Conservation (phyloP, 2,113 vertebrate species). For the Furnarius figulus region DNA sequence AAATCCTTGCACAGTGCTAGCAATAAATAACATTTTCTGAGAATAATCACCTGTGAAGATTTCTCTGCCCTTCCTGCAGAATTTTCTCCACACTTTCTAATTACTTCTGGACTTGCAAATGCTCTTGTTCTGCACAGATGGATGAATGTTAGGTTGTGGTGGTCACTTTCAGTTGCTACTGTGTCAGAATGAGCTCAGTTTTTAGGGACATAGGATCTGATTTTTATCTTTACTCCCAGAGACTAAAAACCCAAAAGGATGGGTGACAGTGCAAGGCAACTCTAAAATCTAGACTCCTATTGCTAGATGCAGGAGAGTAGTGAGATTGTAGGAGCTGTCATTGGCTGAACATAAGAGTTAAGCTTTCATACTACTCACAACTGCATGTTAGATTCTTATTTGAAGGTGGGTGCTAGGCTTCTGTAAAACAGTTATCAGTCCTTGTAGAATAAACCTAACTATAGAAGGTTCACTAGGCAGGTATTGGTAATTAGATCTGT, state of each 20-base stretch:
- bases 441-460: not conserved
- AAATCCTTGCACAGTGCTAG: not conserved
- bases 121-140: not conserved
- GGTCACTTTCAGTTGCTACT: not conserved
- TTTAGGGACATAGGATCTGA: not conserved
- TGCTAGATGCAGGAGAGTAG: not conserved
- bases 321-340: not conserved
- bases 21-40: not conserved
- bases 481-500: constrained; percentile 20
- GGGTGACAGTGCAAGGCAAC: not conserved
- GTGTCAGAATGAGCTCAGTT: not conserved
- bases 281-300: not conserved
- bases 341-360: not conserved
- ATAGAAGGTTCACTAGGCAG: not conserved
- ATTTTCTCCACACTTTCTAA: not conserved
- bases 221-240: not conserved
- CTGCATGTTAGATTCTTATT: not conserved
- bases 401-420: not conserved
- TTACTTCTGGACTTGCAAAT: not conserved
- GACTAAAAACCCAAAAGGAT: not conserved
- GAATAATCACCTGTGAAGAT: not conserved
- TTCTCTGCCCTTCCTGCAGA: not conserved
- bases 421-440: not conserved
- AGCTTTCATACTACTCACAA: not conserved
- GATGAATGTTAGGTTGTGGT: not conserved